Evolutionary conservation across 2,113 vertebrate species (phyloP).

Genomic region (Petrocephalus zakoni): DNA sequence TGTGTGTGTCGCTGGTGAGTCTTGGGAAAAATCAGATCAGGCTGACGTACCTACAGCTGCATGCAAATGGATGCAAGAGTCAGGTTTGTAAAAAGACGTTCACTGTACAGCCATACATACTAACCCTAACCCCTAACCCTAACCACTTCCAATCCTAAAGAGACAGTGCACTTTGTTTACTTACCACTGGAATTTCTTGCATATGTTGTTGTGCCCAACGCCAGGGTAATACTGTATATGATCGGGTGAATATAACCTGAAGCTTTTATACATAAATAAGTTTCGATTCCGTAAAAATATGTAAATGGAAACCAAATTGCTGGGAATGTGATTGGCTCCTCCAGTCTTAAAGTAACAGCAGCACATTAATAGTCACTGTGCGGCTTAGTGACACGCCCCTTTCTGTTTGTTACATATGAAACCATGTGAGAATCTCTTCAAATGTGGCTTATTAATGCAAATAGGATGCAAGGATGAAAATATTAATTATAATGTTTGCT

Average conservation of each 20-base stretch:
- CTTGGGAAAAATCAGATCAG: not conserved
- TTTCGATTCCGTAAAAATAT: not conserved
- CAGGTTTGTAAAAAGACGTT: not conserved
- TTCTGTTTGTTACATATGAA: not conserved
- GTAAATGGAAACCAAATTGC: not conserved
- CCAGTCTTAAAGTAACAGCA: not conserved
- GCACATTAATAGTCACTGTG: not conserved
- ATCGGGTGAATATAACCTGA: not conserved
- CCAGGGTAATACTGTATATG: not conserved
- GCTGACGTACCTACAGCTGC: not conserved
- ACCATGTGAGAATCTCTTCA: not conserved
- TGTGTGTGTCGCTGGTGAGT: not conserved
- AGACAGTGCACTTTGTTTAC: not conserved
- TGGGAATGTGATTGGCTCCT: not conserved
- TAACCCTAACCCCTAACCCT: too few species aligned
- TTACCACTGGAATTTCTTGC: not conserved
- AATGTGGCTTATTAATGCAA: not conserved
- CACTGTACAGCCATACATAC: not conserved
- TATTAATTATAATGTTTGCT: not conserved
- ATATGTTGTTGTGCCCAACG: not conserved
- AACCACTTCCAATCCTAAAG: not conserved
- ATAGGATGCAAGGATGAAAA: not conserved
- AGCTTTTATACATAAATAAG: not conserved
- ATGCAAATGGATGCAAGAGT: not conserved
- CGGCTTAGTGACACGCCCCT: not conserved